Evolutionary conservation across 1,140 invertebrate species (phyloP), one percentile per base, ranked within the genome.

Genomic region (Camponotus floridanus): DNA sequence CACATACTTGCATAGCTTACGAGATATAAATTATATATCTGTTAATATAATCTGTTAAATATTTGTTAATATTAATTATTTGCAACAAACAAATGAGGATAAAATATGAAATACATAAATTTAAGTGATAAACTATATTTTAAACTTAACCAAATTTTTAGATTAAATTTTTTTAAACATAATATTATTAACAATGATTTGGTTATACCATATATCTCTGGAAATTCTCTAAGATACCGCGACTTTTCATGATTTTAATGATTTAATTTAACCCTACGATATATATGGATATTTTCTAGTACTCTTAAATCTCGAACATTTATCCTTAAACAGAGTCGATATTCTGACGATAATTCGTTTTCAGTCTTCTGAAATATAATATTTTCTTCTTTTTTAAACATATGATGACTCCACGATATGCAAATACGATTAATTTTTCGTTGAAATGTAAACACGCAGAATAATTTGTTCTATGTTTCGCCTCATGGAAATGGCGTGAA

Each of bases 351-450:
- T 62, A 76, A 15, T 62, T 76, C 2, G 26, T 62, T 31, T 79
- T 18, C 8, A 51, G 31, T 21, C n/a, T 15, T 78, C 51, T 48
- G 45, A 9, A 71, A 71, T 33, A 8, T 2, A 71, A 71, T 33
- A 8, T 2, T 7, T 51, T 51, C 11, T 13, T 21, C 36, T 51
- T 51, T 51, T 51, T 45, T 1, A 11, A 33, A 48, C 36, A 55
- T 26, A 26, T 48, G 61, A 45, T 48, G 61, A 45, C 76, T 74
- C 45, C n/a, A 21, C 59, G 15, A 8, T 18, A 18, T 45, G 42
- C 31, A 42, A 81, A 84, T 64, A 76, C 31, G 9, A 76, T 84
- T 26, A 76, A 76, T 61, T 84, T 79, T 5, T 61, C 8, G 4
- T 18, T 42, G 9, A 76, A 84, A 64, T 26, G 45, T 18, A 62